Base-by-base conservation (phyloP, 2,888 invertebrate genomes). In the Chalcis sispes region DNA sequence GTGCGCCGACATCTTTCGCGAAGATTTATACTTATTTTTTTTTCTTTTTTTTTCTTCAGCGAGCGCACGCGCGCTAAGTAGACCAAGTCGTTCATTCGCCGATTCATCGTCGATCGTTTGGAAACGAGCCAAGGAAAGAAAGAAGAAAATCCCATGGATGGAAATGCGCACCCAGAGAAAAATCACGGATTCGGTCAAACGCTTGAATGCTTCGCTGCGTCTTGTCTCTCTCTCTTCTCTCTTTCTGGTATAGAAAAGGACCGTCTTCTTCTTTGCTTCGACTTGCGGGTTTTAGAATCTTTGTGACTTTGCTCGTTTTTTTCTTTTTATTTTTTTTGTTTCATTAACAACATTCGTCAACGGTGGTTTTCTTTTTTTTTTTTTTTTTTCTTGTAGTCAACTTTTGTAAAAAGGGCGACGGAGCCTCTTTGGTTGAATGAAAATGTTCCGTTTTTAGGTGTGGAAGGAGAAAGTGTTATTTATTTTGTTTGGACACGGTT, bases 61-160 rank as follows among this genome's bases (percentile, higher is more conserved):
- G 48, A 20, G 23, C 52, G 29, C 42, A 56, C 36, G 23, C 25
- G 58, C 36, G 66, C n/a, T 66, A 72, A 72, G 65, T 72, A 66
- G 72, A 72, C 59, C 72, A 52, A 15, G 40, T 58, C 52, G 32
- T 13, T 2, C 8, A n/a, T 29, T 13, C 48, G 46, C 48, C 58
- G 58, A 54, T 64, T 56, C n/a, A n/a, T n/a, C 58, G 66, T 52
- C 50, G 61, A 73, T 66, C 73, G 40, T 73, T 73, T 73, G 73
- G 73, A 50, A 42, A 8, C 32, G 40, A 40, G 72, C 72, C 72
- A 72, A 25, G 20, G 7, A n/a, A 1, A 67, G 56, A 8, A 27
- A 7, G 36, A 15, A 61, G 72, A 66, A 66, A 40, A 42, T 59
- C 72, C 50, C 58, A 32, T n/a, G n/a, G n/a, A 13, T 58, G 72